Percentiles rank a stretch among this genome's conserved stretches.
These are phyloP conservation scores for Pholis gunnellus DNA, from an alignment of 2,113 vertebrate species.

Conservation along the genomic window DNA sequence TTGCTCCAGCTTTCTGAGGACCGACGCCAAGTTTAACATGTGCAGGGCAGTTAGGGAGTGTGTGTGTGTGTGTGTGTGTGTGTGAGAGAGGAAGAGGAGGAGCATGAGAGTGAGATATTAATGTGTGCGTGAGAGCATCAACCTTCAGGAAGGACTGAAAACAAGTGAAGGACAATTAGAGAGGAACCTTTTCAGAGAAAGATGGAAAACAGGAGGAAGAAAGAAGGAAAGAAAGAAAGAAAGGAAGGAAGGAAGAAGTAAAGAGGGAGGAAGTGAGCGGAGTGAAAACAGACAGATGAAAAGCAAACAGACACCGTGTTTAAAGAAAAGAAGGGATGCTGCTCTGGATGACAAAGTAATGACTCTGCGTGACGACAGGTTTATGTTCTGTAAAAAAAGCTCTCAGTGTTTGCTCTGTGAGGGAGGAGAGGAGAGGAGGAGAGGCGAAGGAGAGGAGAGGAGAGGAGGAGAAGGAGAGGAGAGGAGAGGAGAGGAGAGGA, in stretches of 20 bases:
- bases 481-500: neutral
- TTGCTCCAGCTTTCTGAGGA: constrained; percentile 23
- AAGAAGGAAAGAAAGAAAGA: neutral
- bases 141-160: constrained; percentile 33
- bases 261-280: constrained; percentile 7
- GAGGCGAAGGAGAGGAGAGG: neutral
- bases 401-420: constrained; percentile 34
- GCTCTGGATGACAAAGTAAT: constrained; percentile 66
- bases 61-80: neutral
- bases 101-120: constrained; percentile 20
- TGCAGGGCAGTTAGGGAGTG: constrained; percentile 31
- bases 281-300: constrained; percentile 56
- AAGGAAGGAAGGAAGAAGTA: neutral
- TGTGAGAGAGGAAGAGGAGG: constrained; percentile 12
- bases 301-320: constrained; percentile 6
- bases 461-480: too few species aligned
- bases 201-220: constrained; percentile 11
- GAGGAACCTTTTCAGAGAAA: constrained; percentile 13
- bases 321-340: neutral
- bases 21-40: constrained; percentile 54
- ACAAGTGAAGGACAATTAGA: constrained; percentile 8
- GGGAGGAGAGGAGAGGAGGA: neutral
- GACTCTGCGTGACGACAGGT: constrained; percentile 65
- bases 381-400: constrained; percentile 59
- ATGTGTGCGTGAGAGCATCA: constrained; percentile 15